Evolutionary conservation across 2,113 vertebrate species (phyloP).

Genomic region (Anas platyrhynchos): DNA sequence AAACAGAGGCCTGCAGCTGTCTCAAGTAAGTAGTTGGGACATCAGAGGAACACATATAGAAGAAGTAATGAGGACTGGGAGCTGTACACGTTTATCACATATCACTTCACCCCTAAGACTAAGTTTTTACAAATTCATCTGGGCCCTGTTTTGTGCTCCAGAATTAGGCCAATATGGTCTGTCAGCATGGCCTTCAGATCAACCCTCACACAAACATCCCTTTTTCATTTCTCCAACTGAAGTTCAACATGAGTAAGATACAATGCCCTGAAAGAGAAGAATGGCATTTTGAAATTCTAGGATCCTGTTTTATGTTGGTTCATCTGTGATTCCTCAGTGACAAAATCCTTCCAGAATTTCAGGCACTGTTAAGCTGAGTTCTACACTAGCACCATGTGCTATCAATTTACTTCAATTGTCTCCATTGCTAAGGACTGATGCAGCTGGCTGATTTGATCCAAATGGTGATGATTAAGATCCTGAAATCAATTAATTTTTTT

Average conservation of each 20-base stretch:
- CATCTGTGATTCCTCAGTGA: not conserved
- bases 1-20: not conserved
- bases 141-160: not conserved
- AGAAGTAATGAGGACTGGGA: not conserved
- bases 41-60: not conserved
- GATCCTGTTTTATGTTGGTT: not conserved
- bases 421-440: not conserved
- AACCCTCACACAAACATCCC: not conserved
- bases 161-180: not conserved
- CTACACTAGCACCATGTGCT: not conserved
- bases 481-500: not conserved
- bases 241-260: rapidly evolving
- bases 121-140: not conserved
- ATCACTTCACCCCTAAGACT: not conserved
- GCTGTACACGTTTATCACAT: not conserved
- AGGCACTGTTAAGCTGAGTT: rapidly evolving
- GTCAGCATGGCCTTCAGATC: not conserved
- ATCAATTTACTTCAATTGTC: not conserved
- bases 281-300: not conserved
- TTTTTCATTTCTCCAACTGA: not conserved
- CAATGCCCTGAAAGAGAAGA: not conserved
- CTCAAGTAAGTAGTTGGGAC: not conserved
- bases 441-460: not conserved
- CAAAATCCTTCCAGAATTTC: not conserved
- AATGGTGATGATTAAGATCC: not conserved